Conservation (phyloP, 2,888 invertebrate genomes). For the Nipponacmea schrenckii region DNA sequence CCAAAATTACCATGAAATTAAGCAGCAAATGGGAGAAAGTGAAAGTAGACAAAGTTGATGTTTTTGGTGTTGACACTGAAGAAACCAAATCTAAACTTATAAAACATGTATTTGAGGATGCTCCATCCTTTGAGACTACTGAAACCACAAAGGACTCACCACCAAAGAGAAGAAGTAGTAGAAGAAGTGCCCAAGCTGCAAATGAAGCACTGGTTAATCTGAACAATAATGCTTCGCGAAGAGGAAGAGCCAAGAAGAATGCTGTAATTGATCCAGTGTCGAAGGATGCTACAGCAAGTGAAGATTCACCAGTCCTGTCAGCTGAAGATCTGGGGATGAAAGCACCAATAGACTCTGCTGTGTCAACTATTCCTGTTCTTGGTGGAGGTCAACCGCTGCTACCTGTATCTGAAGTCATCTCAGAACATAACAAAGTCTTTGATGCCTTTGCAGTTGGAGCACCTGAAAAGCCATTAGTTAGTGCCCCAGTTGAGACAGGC, state of each 20-base stretch:
- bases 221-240: not conserved
- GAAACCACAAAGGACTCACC: not conserved
- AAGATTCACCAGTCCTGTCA: not conserved
- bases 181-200: not conserved
- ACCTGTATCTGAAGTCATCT: not conserved
- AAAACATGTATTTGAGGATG: no score
- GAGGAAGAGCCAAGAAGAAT: not conserved
- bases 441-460: not conserved
- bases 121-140: no score
- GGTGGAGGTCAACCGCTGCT: not conserved
- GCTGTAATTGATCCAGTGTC: not conserved
- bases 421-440: not conserved
- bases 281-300: not conserved
- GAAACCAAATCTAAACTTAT: not conserved
- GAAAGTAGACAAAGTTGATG: not conserved
- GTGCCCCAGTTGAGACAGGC: conserved; percentile 5
- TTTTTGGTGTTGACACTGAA: not conserved
- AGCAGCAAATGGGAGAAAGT: not conserved
- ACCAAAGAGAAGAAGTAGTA: conserved; percentile 1
- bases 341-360: not conserved
- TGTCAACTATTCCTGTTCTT: not conserved
- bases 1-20: not conserved
- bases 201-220: not conserved
- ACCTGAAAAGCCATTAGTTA: not conserved
- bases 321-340: not conserved